phyloP scores from a whole-genome alignment of 2,888 invertebrate genomes.

The Callosobruchus maculatus region DNA sequence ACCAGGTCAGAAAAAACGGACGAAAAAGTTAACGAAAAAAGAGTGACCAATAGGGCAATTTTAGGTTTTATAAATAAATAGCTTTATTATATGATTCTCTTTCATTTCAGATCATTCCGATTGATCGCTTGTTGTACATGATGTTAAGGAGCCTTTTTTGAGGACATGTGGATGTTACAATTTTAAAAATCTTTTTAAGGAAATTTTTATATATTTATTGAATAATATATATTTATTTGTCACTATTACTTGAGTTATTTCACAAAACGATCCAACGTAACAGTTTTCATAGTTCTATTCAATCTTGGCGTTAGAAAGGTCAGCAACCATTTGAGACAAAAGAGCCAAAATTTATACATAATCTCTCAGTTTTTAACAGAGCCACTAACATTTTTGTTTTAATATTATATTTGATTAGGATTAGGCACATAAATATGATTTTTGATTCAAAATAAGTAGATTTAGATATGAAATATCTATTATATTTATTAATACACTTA shows the following conservation, averaged over 20 bases:
- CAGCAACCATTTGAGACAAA: not conserved
- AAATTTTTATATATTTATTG: not conserved
- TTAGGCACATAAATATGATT: too few species aligned
- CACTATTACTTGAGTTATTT: not conserved
- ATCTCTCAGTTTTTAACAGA: too few species aligned
- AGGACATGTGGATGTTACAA: not conserved
- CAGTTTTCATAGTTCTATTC: too few species aligned
- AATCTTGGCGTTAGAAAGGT: not conserved
- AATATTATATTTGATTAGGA: too few species aligned
- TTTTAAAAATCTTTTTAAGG: not conserved
- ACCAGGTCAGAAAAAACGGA: conserved; percentile 21
- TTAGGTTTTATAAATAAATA: not conserved
- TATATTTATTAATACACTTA: not conserved
- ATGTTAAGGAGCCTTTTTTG: not conserved
- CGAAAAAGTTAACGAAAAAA: conserved; percentile 20
- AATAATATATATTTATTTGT: not conserved
- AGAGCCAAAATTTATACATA: not conserved
- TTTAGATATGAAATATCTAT: too few species aligned
- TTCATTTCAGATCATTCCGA: conserved; percentile 17
- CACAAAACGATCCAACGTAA: not conserved
- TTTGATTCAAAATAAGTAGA: too few species aligned
- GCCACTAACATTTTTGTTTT: too few species aligned
- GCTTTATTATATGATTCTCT: conserved; percentile 10
- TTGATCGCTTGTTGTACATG: not conserved
- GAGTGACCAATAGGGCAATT: conserved; percentile 8